phyloP scores from a whole-genome alignment of 2,888 invertebrate species.

The Nasonovia ribisnigri region DNA sequence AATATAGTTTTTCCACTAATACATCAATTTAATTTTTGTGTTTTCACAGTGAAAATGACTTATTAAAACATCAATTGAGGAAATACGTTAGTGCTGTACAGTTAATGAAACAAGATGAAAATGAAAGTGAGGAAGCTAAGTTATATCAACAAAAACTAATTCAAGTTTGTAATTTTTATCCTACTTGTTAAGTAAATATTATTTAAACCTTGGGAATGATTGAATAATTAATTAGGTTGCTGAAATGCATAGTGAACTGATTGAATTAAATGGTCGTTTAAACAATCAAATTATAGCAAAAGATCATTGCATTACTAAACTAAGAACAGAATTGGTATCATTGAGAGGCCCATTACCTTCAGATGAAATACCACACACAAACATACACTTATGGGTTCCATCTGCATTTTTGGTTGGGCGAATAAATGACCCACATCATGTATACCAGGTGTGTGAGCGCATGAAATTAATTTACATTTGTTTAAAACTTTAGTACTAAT shows the following conservation, averaged over 20 bases:
- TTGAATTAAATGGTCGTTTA: conserved; percentile 90
- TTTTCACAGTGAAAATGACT: conserved; percentile 81
- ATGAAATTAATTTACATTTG: background rate
- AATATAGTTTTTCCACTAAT: background rate
- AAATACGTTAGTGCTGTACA: conserved; percentile 92
- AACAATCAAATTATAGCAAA: conserved; percentile 79
- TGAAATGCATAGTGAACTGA: conserved; percentile 93
- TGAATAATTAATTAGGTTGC: conserved; percentile 76
- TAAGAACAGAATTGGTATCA: conserved; percentile 77
- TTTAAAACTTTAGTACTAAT: background rate
- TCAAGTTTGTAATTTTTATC: conserved; percentile 74
- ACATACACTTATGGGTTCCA: conserved; percentile 89
- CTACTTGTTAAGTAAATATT: background rate
- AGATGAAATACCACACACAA: conserved; percentile 71
- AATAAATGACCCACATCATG: conserved; percentile 84
- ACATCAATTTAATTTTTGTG: background rate
- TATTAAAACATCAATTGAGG: conserved; percentile 85
- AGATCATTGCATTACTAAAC: conserved; percentile 75
- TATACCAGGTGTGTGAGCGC: conserved; percentile 81
- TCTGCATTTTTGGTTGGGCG: conserved; percentile 84
- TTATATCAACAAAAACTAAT: conserved; percentile 89
- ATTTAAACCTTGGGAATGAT: background rate
- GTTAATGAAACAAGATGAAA: conserved; percentile 76
- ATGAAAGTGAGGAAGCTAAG: conserved; percentile 79
- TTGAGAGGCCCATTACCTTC: conserved; percentile 76